Conservation (phyloP, 1,140 invertebrate species). For the Drosophila oshimai region DNA sequence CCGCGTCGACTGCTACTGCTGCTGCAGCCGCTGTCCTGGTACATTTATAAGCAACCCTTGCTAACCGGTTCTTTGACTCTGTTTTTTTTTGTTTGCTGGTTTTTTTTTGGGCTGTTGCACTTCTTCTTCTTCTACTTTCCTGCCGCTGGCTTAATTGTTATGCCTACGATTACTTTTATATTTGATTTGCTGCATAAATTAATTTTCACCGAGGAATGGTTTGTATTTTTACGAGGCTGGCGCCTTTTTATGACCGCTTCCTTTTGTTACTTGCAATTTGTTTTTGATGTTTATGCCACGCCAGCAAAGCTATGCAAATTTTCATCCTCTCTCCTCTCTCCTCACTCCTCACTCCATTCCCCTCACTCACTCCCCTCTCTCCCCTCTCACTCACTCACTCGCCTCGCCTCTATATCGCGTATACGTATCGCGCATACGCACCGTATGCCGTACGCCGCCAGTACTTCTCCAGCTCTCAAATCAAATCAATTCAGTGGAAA, state of each 20-base stretch:
- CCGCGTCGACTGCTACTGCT: constrained; percentile 80
- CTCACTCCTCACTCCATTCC: constrained; percentile 17
- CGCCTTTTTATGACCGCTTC: constrained; percentile 62
- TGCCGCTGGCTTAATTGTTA: constrained; percentile 31
- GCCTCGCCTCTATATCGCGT: background rate
- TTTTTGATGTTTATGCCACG: constrained; percentile 55
- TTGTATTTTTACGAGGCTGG: constrained; percentile 54
- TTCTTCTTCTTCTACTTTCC: background rate
- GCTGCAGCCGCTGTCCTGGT: constrained; percentile 81
- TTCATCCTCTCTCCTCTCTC: constrained; percentile 11
- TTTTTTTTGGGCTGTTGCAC: background rate
- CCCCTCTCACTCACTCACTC: constrained; percentile 10
- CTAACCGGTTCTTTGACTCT: constrained; percentile 13
- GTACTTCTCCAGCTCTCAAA: constrained; percentile 7
- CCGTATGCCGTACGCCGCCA: constrained; percentile 15
- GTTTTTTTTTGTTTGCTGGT: background rate
- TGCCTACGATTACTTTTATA: constrained; percentile 17
- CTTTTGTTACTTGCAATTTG: constrained; percentile 65
- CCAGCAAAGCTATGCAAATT: constrained; percentile 74
- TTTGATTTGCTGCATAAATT: constrained; percentile 58
- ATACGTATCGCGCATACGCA: constrained; percentile 19
- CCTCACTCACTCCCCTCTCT: too few species aligned
- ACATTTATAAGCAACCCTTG: constrained; percentile 79
- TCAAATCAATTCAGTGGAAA: constrained; percentile 79
- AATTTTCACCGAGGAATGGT: constrained; percentile 22